Conservation (phyloP, 2,797 vertebrate species). For the Acanthurus leucopareius region DNA sequence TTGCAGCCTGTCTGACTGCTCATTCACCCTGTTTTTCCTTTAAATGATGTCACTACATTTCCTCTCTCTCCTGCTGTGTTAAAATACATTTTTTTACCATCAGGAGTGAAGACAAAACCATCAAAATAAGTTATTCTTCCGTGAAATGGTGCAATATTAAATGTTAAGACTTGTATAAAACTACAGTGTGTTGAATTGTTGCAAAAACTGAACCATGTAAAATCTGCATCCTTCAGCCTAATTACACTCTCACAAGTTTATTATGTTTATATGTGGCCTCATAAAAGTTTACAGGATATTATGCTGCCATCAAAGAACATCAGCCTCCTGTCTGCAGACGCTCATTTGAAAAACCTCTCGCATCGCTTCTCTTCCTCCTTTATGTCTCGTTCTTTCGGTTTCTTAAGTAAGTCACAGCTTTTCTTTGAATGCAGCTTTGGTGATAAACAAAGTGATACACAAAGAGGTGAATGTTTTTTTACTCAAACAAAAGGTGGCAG, state of each 20-base stretch:
- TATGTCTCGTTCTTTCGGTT: slow-evolving; percentile 24
- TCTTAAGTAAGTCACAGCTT: slow-evolving; percentile 20
- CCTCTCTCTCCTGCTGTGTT: not conserved
- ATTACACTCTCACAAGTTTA: not conserved
- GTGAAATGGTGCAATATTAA: not conserved
- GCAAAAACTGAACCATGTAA: too few relatives aligned
- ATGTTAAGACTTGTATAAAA: too few relatives aligned
- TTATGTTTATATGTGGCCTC: slow-evolving; percentile 4
- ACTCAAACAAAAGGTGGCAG: slow-evolving; percentile 6
- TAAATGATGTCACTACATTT: not conserved
- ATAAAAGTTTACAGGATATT: slow-evolving; percentile 6
- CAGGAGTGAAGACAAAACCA: not conserved
- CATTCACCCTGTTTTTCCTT: not conserved
- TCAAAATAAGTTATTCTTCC: not conserved
- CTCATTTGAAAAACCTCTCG: slow-evolving; percentile 57
- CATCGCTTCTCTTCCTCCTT: slow-evolving; percentile 26
- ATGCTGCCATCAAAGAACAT: slow-evolving; percentile 30
- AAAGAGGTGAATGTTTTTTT: slow-evolving; percentile 29
- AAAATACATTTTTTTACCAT: not conserved
- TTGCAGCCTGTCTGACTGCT: not conserved
- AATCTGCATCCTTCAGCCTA: not conserved
- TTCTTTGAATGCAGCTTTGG: slow-evolving; percentile 23
- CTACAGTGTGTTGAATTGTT: too few relatives aligned
- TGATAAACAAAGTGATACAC: slow-evolving; percentile 10
- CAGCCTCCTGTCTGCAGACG: slow-evolving; percentile 2